These are phyloP conservation scores for Atethmia centrago DNA, from an alignment of 2,888 invertebrate species.

Conservation along the genomic window DNA sequence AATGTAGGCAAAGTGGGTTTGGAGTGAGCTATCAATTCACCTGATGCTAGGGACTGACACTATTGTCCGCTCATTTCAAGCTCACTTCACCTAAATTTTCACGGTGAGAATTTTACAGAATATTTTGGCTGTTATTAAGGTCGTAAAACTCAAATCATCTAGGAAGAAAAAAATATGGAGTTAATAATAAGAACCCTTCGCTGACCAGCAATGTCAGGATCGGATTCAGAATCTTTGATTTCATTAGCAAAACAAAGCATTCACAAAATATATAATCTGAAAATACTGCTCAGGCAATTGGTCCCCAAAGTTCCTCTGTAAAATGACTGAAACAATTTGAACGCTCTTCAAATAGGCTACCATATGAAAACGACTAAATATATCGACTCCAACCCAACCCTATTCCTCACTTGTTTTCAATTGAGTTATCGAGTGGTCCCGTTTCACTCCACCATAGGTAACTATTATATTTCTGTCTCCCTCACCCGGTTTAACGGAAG, in stretches of 20 bases:
- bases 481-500: conserved; percentile 82
- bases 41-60: too few species aligned
- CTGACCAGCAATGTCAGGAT: background rate
- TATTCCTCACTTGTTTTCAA: conserved; percentile 82
- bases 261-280: background rate
- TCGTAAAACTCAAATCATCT: background rate
- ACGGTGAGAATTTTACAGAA: too few species aligned
- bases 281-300: background rate
- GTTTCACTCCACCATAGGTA: conserved; percentile 66
- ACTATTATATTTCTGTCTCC: conserved; percentile 64
- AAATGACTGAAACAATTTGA: background rate
- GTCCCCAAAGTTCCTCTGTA: background rate
- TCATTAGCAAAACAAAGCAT: background rate
- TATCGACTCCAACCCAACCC: conserved; percentile 68
- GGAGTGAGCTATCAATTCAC: too few species aligned
- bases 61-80: too few species aligned
- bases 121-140: background rate
- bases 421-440: conserved; percentile 83
- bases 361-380: conserved; percentile 3
- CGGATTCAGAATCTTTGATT: background rate
- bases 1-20: too few species aligned
- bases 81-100: too few species aligned
- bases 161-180: background rate
- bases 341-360: background rate
- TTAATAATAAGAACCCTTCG: too few species aligned